Evolutionary conservation across 35 echinoderm and acorn worm genomes (phyloP).

Genomic region (Diadema setosum): DNA sequence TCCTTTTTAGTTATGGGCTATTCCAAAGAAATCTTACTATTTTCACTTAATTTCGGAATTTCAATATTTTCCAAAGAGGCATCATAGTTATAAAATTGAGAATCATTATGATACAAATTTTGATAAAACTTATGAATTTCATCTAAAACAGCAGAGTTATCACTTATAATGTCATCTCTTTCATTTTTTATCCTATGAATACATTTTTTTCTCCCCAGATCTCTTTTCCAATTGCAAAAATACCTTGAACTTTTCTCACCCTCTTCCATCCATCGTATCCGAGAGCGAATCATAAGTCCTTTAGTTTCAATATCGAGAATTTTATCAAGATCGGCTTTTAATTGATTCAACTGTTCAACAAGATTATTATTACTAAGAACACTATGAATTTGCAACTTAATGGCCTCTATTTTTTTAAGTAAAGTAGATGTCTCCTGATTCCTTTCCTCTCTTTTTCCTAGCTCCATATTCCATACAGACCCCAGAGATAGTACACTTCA

Average conservation of each 20-base stretch:
- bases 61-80: neutral
- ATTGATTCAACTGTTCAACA: neutral
- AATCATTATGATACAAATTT: neutral
- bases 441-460: neutral
- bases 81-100: neutral
- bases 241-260: conserved; percentile 21
- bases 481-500: neutral
- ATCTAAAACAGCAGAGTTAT: neutral
- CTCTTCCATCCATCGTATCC: conserved; percentile 3
- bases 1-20: neutral
- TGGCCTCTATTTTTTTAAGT: neutral
- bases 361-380: neutral
- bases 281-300: neutral
- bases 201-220: neutral
- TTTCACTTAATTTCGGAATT: neutral
- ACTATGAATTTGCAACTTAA: neutral
- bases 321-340: neutral
- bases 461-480: neutral
- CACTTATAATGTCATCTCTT: neutral
- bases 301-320: conserved; percentile 3
- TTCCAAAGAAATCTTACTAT: neutral
- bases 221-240: conserved; percentile 22
- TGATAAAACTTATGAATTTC: conserved; percentile 1
- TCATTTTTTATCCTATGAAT: neutral
- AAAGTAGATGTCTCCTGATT: neutral